A percentile compares a stretch with the other conserved stretches of the same genome.
These are phyloP conservation scores for Micoletzkya japonica DNA, from an alignment of 2,888 invertebrate species.

Conservation along the genomic window DNA sequence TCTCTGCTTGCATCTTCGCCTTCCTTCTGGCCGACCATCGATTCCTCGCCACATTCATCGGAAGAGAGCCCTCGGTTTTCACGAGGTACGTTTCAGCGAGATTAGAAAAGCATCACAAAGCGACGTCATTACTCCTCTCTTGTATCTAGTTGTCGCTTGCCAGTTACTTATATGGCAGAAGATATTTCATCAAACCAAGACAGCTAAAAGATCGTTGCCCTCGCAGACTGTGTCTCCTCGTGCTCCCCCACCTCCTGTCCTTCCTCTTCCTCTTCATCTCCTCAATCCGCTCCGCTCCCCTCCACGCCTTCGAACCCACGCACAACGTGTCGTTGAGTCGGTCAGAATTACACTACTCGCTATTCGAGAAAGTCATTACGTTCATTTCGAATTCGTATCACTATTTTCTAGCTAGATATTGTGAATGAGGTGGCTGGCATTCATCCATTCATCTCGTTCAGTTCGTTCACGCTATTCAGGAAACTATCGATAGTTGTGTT, in stretches of 20 bases:
- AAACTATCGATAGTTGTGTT: background rate
- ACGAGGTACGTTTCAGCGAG: conserved; percentile 6
- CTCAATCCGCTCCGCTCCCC: background rate
- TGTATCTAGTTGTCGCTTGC: no score
- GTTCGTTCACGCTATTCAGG: background rate
- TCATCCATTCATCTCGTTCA: background rate
- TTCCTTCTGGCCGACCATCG: conserved; percentile 8
- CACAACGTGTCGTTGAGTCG: conserved; percentile 1
- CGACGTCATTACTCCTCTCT: no score
- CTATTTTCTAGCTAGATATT: background rate
- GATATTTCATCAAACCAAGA: no score
- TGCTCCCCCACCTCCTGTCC: conserved; percentile 9
- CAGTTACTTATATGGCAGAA: no score
- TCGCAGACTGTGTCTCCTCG: conserved; percentile 12
- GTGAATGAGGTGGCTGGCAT: background rate
- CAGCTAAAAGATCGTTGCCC: no score
- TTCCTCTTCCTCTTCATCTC: conserved; percentile 23
- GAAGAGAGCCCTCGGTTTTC: conserved; percentile 3
- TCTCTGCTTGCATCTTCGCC: background rate
- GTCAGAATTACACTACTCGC: background rate
- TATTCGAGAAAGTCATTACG: no score
- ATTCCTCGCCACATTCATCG: conserved; percentile 13
- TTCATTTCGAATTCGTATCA: no score
- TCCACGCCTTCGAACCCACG: conserved; percentile 19
- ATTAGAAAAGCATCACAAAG: no score